Evolutionary conservation across 2,113 vertebrate genomes (phyloP), one percentile per base, ranked within the genome.

Genomic region (Cyprinodon brontotheroides): DNA sequence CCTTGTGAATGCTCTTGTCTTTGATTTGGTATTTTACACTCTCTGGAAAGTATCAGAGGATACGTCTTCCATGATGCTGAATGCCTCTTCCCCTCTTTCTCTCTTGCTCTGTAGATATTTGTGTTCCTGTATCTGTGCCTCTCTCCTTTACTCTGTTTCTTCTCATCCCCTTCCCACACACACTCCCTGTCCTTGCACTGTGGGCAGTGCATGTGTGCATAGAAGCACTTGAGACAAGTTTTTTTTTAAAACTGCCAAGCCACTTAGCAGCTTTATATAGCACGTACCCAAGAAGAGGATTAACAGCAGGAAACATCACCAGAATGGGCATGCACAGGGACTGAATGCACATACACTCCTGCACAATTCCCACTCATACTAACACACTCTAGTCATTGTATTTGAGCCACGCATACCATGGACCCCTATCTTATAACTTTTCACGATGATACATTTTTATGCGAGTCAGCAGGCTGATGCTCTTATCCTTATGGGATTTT

Each of bases 241-340:
- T 85, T 80, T 80, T 80, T 78, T 60, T 83, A 22, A 70, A 79
- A 83, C 77, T 59, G 63, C 75, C 84, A 91, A 92, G 90, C 90
- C 90, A 93, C 90, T 93, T 93, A 93, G 81, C 82, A 84, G 88
- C 90, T 92, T 93, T 92, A 92, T 92, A 90, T 90, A 92, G 92
- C 82, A 81, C 83, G 86, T 86, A 84, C 87, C 89, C 89, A 89
- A 89, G 86, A 86, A 92, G 83, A 89, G 89, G 90, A 92, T 93
- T 92, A 93, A 83, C 88, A 82, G 88, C 80, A 86, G 84, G 80
- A 86, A 84, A 87, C 85, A 86, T 88, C 84, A 87, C 89, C 90
- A 87, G 78, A 88, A 83, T 47, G 62, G 50, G 72, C 82, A 82
- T 40, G 37, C 83, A 81, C 86, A 63, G 68, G 88, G 77, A 85